Evolutionary conservation across 1,140 invertebrate species (phyloP).

Genomic region (Drosophila littoralis): DNA sequence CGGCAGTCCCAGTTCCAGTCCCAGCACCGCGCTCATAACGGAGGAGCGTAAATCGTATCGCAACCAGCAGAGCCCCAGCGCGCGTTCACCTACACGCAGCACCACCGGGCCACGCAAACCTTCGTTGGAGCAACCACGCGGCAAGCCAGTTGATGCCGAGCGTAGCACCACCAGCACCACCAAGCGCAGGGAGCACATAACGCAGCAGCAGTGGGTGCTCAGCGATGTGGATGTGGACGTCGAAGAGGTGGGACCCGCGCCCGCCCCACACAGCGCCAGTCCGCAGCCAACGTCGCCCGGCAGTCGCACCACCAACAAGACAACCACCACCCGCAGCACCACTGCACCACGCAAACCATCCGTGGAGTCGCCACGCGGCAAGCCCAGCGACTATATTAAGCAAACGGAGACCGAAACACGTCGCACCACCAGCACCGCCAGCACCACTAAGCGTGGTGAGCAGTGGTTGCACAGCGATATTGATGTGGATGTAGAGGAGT

Average conservation of each 20-base stretch:
- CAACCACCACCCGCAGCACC: conserved; percentile 4
- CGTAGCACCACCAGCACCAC: conserved; percentile 20
- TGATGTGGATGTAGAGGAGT: conserved; percentile 53
- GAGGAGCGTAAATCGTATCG: conserved; percentile 60
- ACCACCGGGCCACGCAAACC: conserved; percentile 26
- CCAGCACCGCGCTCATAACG: conserved; percentile 47
- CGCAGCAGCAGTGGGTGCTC: conserved; percentile 62
- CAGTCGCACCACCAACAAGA: conserved; percentile 12
- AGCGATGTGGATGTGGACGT: conserved; percentile 65
- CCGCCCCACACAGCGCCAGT: background rate
- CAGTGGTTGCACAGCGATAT: conserved; percentile 4
- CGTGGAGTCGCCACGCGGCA: background rate
- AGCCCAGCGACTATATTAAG: background rate
- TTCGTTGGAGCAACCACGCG: conserved; percentile 19
- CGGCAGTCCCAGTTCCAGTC: conserved; percentile 23
- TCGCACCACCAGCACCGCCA: conserved; percentile 7
- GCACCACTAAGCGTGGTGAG: conserved; percentile 11
- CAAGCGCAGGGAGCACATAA: conserved; percentile 58
- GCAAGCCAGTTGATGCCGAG: conserved; percentile 12
- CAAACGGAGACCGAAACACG: background rate
- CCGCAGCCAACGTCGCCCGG: conserved; percentile 2
- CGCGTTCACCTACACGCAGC: conserved; percentile 17
- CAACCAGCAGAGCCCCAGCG: conserved; percentile 34
- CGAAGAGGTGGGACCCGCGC: conserved; percentile 24
- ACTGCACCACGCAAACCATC: conserved; percentile 5